phyloP scores from a whole-genome alignment of 2,797 vertebrate species.

The Cynodonichthys magdalenae region DNA sequence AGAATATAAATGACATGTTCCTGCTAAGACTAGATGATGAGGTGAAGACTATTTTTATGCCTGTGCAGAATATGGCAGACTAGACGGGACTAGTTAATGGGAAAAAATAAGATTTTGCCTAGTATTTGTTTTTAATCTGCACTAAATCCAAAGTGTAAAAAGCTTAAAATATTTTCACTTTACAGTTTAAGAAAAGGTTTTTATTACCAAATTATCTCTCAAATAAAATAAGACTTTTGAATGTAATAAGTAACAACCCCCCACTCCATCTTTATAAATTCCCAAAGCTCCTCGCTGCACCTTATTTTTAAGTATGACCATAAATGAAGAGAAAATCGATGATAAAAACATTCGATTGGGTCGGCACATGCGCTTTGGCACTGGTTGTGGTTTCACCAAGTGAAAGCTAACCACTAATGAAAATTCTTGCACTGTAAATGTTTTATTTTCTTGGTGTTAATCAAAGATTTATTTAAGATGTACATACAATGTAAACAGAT shows the following conservation, averaged over 20 bases:
- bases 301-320: conserved; percentile 31
- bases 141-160: conserved; percentile 5
- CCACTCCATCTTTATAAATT: conserved; percentile 2
- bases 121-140: not conserved
- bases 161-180: not conserved
- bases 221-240: conserved; percentile 10
- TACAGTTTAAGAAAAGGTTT: not conserved
- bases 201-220: not conserved
- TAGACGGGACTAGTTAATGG: not conserved
- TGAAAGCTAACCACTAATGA: conserved; percentile 53
- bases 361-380: conserved; percentile 48
- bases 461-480: conserved; percentile 80
- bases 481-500: conserved; percentile 81
- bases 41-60: not conserved
- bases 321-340: conserved; percentile 24
- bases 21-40: not conserved
- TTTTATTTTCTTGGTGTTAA: conserved; percentile 80
- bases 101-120: not conserved
- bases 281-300: conserved; percentile 1
- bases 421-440: conserved; percentile 79
- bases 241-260: not conserved
- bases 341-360: conserved; percentile 8
- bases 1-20: conserved; percentile 16
- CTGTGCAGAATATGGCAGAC: not conserved
- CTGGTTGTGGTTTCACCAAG: conserved; percentile 48